phyloP scores from a whole-genome alignment of 1,140 invertebrate species.

The Trichogramma pretiosum region DNA sequence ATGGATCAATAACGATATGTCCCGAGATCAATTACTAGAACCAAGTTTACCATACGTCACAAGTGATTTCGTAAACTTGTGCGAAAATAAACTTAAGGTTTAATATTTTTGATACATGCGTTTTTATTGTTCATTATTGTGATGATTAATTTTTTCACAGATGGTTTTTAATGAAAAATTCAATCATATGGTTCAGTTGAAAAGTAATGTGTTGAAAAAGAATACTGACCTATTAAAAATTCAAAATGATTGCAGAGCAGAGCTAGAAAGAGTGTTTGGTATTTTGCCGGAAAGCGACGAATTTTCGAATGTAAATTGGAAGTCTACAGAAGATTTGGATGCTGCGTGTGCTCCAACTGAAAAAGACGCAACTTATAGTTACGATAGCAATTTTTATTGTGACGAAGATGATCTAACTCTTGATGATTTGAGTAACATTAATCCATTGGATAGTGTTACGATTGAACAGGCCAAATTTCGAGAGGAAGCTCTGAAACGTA shows the following conservation, averaged over 20 bases:
- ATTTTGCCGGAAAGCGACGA: conserved; percentile 13
- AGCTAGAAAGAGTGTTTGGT: conserved; percentile 26
- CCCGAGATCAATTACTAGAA: conserved; percentile 16
- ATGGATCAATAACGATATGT: conserved; percentile 32
- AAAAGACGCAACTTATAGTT: no score
- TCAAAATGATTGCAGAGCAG: conserved; percentile 23
- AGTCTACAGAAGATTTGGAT: conserved; percentile 22
- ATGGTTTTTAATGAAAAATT: conserved; percentile 44
- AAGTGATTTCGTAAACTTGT: not conserved
- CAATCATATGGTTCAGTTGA: conserved; percentile 33
- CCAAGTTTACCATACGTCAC: not conserved
- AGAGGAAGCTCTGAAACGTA: conserved; percentile 36
- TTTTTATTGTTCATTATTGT: not conserved
- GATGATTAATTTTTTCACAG: no score
- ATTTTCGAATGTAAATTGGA: conserved; percentile 22
- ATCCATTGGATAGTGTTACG: conserved; percentile 52
- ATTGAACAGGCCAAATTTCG: no score
- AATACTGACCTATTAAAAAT: conserved; percentile 22
- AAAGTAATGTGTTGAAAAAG: conserved; percentile 23
- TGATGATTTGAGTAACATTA: conserved; percentile 50
- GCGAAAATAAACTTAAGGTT: conserved; percentile 24
- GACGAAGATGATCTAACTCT: conserved; percentile 41
- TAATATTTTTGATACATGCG: conserved; percentile 8
- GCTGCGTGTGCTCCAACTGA: no score
- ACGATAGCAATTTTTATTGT: no score